Conservation (phyloP, 2,888 invertebrate species). For the Bimastos eiseni region DNA sequence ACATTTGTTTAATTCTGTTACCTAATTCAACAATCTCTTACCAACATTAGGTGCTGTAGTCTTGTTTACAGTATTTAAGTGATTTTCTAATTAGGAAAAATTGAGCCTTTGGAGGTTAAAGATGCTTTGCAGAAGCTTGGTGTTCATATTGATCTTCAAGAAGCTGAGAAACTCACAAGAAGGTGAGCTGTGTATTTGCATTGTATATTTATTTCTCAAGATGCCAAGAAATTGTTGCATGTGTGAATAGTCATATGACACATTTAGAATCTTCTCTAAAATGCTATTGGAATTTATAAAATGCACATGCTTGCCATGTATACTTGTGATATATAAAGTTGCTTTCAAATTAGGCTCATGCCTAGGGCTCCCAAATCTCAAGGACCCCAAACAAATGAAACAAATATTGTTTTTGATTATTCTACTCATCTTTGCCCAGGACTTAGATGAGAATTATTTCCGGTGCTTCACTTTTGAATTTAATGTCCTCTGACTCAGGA, state of each 20-base stretch:
- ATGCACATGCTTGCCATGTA: background rate
- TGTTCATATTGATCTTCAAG: conserved; percentile 78
- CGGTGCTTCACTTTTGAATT: too few relatives aligned
- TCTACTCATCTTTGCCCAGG: too few relatives aligned
- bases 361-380: too few relatives aligned
- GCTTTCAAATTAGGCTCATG: too few relatives aligned
- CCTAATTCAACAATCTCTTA: background rate
- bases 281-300: background rate
- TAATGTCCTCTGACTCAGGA: too few relatives aligned
- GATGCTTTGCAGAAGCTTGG: conserved; percentile 87
- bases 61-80: background rate
- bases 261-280: background rate
- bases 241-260: background rate
- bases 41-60: background rate
- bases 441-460: too few relatives aligned
- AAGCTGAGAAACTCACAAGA: conserved; percentile 83
- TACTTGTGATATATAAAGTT: too few relatives aligned
- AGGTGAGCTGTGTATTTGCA: conserved; percentile 69
- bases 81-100: conserved; percentile 48
- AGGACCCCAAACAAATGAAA: too few relatives aligned
- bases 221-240: background rate
- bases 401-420: too few relatives aligned
- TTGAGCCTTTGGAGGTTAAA: conserved; percentile 79
- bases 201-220: background rate
- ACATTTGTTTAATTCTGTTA: background rate